These are phyloP conservation scores for Poeciliopsis retropinna DNA, from an alignment of 2,113 vertebrate genomes.

Conservation along the genomic window DNA sequence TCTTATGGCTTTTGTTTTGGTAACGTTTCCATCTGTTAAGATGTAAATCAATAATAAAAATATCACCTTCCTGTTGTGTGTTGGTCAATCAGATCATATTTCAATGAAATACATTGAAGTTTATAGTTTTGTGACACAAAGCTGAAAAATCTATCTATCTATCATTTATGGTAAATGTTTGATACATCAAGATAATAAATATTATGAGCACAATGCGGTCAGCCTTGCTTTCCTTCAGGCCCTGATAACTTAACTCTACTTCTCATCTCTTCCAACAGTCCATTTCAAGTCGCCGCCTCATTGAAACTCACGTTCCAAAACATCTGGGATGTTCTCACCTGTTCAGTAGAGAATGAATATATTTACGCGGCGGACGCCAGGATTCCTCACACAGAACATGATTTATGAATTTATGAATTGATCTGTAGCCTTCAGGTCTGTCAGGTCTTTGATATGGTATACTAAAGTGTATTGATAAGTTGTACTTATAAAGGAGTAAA, in stretches of 20 bases:
- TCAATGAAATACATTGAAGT: too few species aligned
- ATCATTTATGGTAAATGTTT: neutral
- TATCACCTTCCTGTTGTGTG: too few species aligned
- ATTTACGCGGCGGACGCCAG: too few species aligned
- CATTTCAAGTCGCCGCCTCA: neutral
- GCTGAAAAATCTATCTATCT: too few species aligned
- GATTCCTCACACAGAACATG: neutral
- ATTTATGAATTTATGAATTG: neutral
- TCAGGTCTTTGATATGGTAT: too few species aligned
- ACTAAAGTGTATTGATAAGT: too few species aligned
- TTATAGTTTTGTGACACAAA: too few species aligned
- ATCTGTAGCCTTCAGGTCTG: neutral
- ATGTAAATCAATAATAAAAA: too few species aligned
- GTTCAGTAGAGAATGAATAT: neutral
- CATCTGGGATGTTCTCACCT: neutral
- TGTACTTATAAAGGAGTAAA: too few species aligned
- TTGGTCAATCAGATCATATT: too few species aligned
- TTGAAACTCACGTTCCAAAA: neutral
- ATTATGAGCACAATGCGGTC: neutral
- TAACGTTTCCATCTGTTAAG: too few species aligned
- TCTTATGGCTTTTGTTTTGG: too few species aligned
- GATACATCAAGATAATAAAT: neutral
- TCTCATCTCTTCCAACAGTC: neutral
- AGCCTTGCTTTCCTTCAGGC: constrained; percentile 2
- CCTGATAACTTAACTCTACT: neutral